Base-by-base conservation (phyloP, 2,888 invertebrate species). In the Molorchus minor region DNA sequence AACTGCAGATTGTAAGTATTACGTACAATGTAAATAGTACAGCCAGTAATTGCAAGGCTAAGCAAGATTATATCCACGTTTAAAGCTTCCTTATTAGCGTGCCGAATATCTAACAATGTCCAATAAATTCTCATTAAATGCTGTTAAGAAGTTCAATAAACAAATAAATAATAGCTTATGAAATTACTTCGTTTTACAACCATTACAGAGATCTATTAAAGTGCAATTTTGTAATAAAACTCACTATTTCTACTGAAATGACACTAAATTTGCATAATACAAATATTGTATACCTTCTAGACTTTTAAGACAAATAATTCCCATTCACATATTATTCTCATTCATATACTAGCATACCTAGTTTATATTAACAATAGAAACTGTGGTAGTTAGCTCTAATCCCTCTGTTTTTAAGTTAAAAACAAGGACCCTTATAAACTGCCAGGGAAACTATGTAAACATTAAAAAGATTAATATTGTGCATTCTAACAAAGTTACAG, bases 91-190 rank as follows among this genome's bases (percentile, higher is more conserved):
- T 33, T 33, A 33, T 33, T 33, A 16, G 38, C 38, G 49, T 21
- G 21, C 38, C 49, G 49, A 38, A 49, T 49, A 25, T 25, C 49
- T 36, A 25, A 49, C 49, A 49, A 49, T 49, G 17, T 25, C 25
- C 38, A 38, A 49, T 49, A 38, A 49, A 36, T 38, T 49, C 29
- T 25, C 38, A 38, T 49, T 38, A 49, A 49, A 49, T 25, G 17
- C 25, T 16, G 10, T 16, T 38, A 36, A 49, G 38, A 49, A 38
- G 49, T 38, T 49, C 49, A 49, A 49, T 38, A 49, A 49, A 49
- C 38, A 49, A 29, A 49, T 49, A 46, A 46, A 35, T 20, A 38
- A 49, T n/a, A 49, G 15, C 38, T 17, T 25, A 21, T 38, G 38
- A 25, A 49, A 49, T 38, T 38, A 33, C 33, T 33, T 33, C 7